phyloP scores from a whole-genome alignment of 2,113 vertebrate genomes.

The Cranoglanis bouderius region DNA sequence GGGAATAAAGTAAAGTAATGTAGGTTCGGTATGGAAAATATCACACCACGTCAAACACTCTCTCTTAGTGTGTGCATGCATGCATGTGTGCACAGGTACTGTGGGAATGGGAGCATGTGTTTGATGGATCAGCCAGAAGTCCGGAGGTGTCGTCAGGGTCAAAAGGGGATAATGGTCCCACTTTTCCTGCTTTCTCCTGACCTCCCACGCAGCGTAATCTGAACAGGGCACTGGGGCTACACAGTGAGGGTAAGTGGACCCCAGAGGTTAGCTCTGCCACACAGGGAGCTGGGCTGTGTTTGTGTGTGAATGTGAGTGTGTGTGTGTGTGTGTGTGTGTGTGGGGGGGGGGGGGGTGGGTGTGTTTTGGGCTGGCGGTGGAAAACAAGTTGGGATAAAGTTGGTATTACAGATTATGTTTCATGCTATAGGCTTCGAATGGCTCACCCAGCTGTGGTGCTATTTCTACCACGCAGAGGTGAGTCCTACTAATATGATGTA shows the following conservation, averaged over 20 bases:
- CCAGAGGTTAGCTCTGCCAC: slow-evolving; percentile 54
- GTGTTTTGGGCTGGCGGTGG: not conserved
- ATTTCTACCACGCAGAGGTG: slow-evolving; percentile 9
- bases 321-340: not conserved
- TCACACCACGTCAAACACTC: slow-evolving; percentile 10
- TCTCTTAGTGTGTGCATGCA: not conserved
- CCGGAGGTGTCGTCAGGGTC: slow-evolving; percentile 49
- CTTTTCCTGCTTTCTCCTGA: slow-evolving; percentile 53
- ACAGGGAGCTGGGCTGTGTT: slow-evolving; percentile 35
- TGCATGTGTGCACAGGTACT: slow-evolving; percentile 41
- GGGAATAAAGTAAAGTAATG: not conserved
- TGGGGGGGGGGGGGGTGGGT: no score
- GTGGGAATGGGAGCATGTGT: slow-evolving; percentile 55
- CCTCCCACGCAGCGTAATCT: slow-evolving; percentile 52
- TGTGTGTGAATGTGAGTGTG: slow-evolving; percentile 11
- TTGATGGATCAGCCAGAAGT: slow-evolving; percentile 48
- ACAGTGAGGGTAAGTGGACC: slow-evolving; percentile 56
- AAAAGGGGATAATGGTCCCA: slow-evolving; percentile 54
- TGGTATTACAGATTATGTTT: slow-evolving; percentile 27
- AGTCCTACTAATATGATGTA: not conserved
- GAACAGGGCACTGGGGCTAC: slow-evolving; percentile 57
- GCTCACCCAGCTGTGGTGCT: slow-evolving; percentile 11
- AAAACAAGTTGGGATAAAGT: slow-evolving; percentile 23
- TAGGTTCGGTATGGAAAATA: slow-evolving; percentile 21
- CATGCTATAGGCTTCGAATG: slow-evolving; percentile 2